Evolutionary conservation across 2,888 invertebrate genomes (phyloP), one percentile per base, ranked within the genome.

Genomic region (Lithophane socia): DNA sequence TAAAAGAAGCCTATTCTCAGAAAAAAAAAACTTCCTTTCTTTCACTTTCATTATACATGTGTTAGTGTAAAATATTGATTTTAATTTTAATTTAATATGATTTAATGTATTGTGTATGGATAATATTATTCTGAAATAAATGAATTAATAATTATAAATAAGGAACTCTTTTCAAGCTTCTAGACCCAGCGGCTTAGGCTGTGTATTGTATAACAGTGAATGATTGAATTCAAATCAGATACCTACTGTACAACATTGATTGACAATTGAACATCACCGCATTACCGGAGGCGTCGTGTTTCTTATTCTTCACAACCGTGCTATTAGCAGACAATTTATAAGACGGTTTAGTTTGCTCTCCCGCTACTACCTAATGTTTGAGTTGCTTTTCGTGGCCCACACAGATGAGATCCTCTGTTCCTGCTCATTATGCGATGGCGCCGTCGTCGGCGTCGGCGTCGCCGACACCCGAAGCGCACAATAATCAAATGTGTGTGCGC

Each of bases 401-500:
- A 13, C 5, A 13, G 49, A 56, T 49, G 24, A 52, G 16, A 24
- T 16, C 42, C 75, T 75, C 69, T 80, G 69, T 18, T 29, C 3
- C 0, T 16, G 8, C 5, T 29, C 7, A 5, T 13, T 8, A 3
- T 44, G 21, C 18, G 21, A 13, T 10, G 52, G 60, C 9, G 3
- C 61, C 37, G 7, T 44, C 29, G 29, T 29, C 1, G 29, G 61
- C 29, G 7, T 44, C 24, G 61, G 5, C 37, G 7, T 44, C 29
- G 61, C 29, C 47, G 66, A n/a, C 72, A 63, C 58, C 56, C 64
- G 73, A 67, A 54, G 54, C 66, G 49, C 24, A 64, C 69, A 77
- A 77, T 84, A 70, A 80, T 80, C 66, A 77, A 83, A 76, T n/a
- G 47, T 64, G 66, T 29, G 29, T 29, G 16, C 12, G 13, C 37